Evolutionary conservation across 2,113 vertebrate species (phyloP), one percentile per base, ranked within the genome.

Genomic region (Pipa parva): DNA sequence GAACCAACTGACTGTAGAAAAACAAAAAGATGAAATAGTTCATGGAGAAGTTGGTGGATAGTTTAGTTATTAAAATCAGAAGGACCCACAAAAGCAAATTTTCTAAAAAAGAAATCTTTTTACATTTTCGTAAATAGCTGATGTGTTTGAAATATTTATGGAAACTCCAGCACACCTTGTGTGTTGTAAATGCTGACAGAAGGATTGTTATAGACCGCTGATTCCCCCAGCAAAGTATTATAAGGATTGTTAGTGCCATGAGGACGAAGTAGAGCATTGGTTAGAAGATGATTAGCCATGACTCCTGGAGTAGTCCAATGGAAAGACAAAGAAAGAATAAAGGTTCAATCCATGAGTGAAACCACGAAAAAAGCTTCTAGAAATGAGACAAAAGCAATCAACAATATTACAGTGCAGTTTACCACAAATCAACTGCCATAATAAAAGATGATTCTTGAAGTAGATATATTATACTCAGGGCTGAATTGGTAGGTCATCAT

Each of bases 191-290:
- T 96, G 95, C 93, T 97, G 92, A 95, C 90, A 81, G 97, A 92
- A 83, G 96, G 95, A 94, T 98, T 95, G 97, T 98, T 98, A 98
- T 93, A 98, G 92, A 97, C 90, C 76, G 93, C 93, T 79, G 95
- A 94, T 85, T 99, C 97, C 91, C 95, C 97, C 84, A 99, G 94
- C 94, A 99, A 94, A 90, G 96, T 98, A 85, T 98, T 99, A 97
- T 99, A 99, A 86, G 95, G 97, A 93, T 99, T 98, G 95, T 97
- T 98, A 96, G 96, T 96, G 92, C 93, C 93, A 92, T 98, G 95
- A 91, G 96, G 93, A 92, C 97, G 96, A 87, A 99, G 97, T 81
- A 99, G 96, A 85, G 97, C 93, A 90, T 95, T 99, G 92, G 95
- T 95, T 91, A 98, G 97, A 91, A 99, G 94, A 93, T 98, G 96